Evolutionary conservation across 1,140 invertebrate genomes (phyloP).

Genomic region (Plodia interpunctella): DNA sequence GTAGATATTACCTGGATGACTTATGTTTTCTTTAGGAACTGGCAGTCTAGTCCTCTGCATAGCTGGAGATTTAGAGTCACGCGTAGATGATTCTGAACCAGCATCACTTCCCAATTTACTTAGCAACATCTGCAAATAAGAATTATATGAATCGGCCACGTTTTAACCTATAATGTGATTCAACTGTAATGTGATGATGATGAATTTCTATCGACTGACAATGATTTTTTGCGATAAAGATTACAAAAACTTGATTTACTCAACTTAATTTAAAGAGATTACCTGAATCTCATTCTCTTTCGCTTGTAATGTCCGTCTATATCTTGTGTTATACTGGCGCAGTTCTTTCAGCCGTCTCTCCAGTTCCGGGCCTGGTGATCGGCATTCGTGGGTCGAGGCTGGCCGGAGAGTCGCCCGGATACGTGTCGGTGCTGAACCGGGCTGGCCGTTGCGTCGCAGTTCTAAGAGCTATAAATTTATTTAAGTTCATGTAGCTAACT

Average conservation of each 20-base stretch:
- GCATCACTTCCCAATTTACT: constrained; percentile 71
- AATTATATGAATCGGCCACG: background rate
- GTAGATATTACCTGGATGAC: constrained; percentile 71
- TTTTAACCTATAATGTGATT: too few relatives aligned
- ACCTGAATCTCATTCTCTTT: constrained; percentile 89
- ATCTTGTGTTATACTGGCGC: constrained; percentile 86
- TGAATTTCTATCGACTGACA: too few relatives aligned
- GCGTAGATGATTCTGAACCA: constrained; percentile 54
- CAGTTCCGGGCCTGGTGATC: constrained; percentile 81
- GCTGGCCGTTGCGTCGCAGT: constrained; percentile 86
- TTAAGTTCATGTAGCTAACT: background rate
- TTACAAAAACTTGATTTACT: background rate
- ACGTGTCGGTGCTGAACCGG: constrained; percentile 87
- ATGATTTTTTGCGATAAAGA: too few relatives aligned
- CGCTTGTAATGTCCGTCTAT: constrained; percentile 86
- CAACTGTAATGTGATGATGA: too few relatives aligned
- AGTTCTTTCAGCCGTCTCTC: constrained; percentile 89
- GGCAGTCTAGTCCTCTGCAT: constrained; percentile 48
- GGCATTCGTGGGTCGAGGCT: constrained; percentile 81
- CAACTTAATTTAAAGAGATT: background rate
- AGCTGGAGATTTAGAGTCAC: constrained; percentile 54
- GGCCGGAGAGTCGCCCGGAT: constrained; percentile 87
- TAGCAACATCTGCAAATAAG: constrained; percentile 60
- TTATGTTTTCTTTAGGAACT: constrained; percentile 63
- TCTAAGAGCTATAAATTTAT: constrained; percentile 89